Evolutionary conservation across 2,888 invertebrate species (phyloP), one percentile per base, ranked within the genome.

Genomic region (Oegoconia quadripuncta): DNA sequence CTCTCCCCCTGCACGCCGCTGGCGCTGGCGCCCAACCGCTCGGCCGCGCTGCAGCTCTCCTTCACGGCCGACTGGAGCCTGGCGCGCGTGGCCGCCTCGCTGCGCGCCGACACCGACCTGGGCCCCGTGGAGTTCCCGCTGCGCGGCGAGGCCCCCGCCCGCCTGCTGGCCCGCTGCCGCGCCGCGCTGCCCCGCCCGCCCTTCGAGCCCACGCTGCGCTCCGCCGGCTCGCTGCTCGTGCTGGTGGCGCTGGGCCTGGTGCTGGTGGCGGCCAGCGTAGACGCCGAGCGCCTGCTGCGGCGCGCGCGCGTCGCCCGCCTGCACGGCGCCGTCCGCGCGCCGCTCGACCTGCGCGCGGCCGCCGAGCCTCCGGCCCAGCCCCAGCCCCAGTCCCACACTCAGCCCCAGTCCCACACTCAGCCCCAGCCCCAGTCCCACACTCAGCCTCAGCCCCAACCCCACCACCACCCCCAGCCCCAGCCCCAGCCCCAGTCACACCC

Each of bases 121-220:
- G 63, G 59, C 15, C 52, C 57, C 39, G 63, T 58, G 25, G 59
- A 59, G 35, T 71, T 70, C 55, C 17, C 50, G 38, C 61, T 76
- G 37, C 42, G 72, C 41, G 58, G 59, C 27, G 60, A 69, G 34
- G 58, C 48, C 22, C 59, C 14, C 40, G 42, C 40, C 52, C 75
- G 86, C 39, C 43, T 62, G 27, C 51, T 60, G 34, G 37, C 57
- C 9, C 35, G 44, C 44, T 75, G 68, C 54, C 66, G 48, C 45
- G 63, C 28, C 40, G 49, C 6, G 44, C 59, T 67, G 88, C 41
- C 75, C 88, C 37, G 89, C 90, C 22, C 82, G 91, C 33, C 79
- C 79, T 51, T 77, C 92, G 48, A 89, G 92, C 64, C 73, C 86
- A 31, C 88, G 91, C 48, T 66, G 42, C 59, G 63, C 35, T 32